These are phyloP conservation scores for Eristalinus sepulchralis DNA, from an alignment of 2,888 invertebrate species.

Conservation along the genomic window DNA sequence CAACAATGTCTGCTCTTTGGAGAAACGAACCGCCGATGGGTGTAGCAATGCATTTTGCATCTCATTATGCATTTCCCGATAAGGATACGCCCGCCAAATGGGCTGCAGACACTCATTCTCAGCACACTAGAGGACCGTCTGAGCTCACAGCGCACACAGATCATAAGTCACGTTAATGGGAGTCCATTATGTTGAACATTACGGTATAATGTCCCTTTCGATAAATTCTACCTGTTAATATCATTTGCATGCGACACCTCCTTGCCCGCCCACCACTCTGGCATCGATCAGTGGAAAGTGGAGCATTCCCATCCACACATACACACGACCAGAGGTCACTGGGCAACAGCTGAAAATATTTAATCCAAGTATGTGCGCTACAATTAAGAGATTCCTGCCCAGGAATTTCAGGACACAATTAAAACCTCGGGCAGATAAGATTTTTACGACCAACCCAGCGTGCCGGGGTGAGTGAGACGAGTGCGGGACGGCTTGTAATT, in stretches of 20 bases:
- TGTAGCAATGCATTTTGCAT: constrained; percentile 36
- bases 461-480: not conserved
- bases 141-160: constrained; percentile 25
- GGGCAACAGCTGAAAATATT: constrained; percentile 60
- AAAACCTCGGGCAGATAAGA: constrained; percentile 68
- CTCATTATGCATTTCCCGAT: constrained; percentile 68
- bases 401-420: constrained; percentile 70
- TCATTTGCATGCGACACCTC: constrained; percentile 56
- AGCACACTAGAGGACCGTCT: not conserved
- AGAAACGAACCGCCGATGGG: not conserved
- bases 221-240: constrained; percentile 71
- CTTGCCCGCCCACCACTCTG: not conserved
- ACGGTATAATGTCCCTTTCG: constrained; percentile 67
- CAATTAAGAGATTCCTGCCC: constrained; percentile 70
- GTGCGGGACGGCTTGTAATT: constrained; percentile 44
- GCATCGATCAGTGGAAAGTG: constrained; percentile 40
- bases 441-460: constrained; percentile 53
- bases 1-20: not conserved
- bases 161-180: constrained; percentile 69
- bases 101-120: constrained; percentile 22
- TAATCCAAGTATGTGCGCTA: constrained; percentile 54
- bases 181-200: constrained; percentile 67
- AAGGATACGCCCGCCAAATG: constrained; percentile 52
- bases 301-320: not conserved
- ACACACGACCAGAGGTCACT: not conserved